Percentiles rank a stretch among this genome's conserved stretches.
These are phyloP conservation scores for Oceanodroma leucorhoa DNA, from an alignment of 2,797 vertebrate genomes.

Conservation along the genomic window DNA sequence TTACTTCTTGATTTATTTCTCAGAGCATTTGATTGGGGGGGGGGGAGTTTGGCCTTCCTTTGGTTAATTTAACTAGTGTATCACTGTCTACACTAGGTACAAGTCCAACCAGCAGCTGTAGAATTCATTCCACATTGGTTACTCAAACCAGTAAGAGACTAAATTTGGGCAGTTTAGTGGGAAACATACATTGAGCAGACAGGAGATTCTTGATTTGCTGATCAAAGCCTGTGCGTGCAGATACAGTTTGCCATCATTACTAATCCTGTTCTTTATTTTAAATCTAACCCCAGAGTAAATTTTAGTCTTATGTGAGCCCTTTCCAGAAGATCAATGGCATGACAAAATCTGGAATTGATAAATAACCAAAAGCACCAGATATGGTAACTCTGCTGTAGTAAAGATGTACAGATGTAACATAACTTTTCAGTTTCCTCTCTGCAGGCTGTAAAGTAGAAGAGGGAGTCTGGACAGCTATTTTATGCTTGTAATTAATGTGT, in stretches of 20 bases:
- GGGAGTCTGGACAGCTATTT: constrained; percentile 17
- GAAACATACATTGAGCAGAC: background rate
- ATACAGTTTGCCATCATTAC: background rate
- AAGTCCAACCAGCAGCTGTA: background rate
- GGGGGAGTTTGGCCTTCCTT: background rate
- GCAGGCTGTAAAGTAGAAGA: constrained; percentile 14
- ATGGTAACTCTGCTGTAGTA: constrained; percentile 15
- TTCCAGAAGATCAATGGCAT: constrained; percentile 49
- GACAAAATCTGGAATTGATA: constrained; percentile 63
- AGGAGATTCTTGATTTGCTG: background rate
- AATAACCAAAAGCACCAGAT: constrained; percentile 20
- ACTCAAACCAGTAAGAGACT: background rate
- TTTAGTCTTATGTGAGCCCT: background rate
- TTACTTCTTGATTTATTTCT: background rate
- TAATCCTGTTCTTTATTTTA: constrained; percentile 36
- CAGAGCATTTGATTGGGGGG: background rate
- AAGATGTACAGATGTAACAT: constrained; percentile 42
- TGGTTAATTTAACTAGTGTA: background rate
- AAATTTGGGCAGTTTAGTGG: background rate
- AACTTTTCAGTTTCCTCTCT: constrained; percentile 38
- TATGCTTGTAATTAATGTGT: constrained; percentile 12
- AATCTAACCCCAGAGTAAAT: constrained; percentile 8
- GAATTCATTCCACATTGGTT: background rate
- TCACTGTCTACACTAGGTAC: background rate
- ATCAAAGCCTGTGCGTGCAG: background rate